Conservation (phyloP, 2,797 vertebrate genomes). For the Sebastes iracundus region DNA sequence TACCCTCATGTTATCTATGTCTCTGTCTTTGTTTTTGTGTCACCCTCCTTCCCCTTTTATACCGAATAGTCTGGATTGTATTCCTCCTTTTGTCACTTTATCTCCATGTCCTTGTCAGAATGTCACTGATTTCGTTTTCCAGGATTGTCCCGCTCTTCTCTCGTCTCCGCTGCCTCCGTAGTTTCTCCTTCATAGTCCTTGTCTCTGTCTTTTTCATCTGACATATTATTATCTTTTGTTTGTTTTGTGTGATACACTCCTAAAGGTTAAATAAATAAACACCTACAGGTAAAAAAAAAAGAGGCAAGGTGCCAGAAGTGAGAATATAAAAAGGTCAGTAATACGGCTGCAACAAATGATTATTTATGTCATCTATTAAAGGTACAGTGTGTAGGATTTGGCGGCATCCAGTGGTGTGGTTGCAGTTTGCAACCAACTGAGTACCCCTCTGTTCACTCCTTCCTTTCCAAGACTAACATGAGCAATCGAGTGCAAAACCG, state of each 20-base stretch:
- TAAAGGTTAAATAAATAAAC: slow-evolving; percentile 26
- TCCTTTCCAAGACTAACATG: too few relatives aligned
- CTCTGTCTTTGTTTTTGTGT: slow-evolving; percentile 51
- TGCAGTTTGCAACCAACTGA: too few relatives aligned
- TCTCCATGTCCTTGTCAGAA: slow-evolving; percentile 63
- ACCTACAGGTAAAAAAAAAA: not conserved
- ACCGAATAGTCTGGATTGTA: slow-evolving; percentile 30
- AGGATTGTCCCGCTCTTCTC: slow-evolving; percentile 14
- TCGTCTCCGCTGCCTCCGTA: slow-evolving; percentile 13
- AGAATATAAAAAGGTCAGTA: not conserved
- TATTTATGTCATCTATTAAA: not conserved
- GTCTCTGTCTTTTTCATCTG: not conserved
- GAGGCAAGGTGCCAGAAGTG: not conserved
- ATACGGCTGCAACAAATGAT: not conserved
- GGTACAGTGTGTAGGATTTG: too few relatives aligned
- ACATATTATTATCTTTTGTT: slow-evolving; percentile 1
- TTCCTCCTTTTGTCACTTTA: slow-evolving; percentile 59
- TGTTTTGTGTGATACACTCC: not conserved
- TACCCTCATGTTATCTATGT: slow-evolving; percentile 48
- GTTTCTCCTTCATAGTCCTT: slow-evolving; percentile 22
- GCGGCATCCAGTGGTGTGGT: too few relatives aligned
- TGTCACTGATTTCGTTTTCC: slow-evolving; percentile 42
- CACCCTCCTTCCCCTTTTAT: slow-evolving; percentile 29
- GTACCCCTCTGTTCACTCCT: too few relatives aligned
- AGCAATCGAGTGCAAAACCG: too few relatives aligned